A percentile compares a stretch with the other conserved stretches of the same genome.
Conservation (phyloP, 2,888 invertebrate genomes). For the Gastracanthus pulcherrimus region DNA sequence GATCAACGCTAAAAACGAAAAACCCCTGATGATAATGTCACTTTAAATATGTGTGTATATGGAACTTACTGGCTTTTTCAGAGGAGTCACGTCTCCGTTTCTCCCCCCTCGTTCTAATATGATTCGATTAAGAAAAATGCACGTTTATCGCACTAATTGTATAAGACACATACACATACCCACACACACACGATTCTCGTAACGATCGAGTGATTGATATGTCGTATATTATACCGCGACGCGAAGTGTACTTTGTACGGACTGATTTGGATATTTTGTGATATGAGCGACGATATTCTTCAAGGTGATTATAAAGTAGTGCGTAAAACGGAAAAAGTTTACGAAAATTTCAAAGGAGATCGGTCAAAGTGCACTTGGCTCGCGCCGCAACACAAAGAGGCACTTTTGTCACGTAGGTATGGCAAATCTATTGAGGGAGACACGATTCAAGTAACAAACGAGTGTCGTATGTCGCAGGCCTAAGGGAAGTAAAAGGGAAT, state of each 20-base stretch:
- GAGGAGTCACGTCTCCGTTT: not conserved
- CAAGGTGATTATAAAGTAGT: too few species aligned
- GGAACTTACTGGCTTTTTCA: conserved; percentile 6
- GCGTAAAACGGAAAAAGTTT: too few species aligned
- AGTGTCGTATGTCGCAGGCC: conserved; percentile 2
- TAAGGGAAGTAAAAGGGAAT: not conserved
- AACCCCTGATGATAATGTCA: not conserved
- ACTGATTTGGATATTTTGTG: not conserved
- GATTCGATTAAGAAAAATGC: too few species aligned
- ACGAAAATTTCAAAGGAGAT: too few species aligned
- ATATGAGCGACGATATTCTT: not conserved
- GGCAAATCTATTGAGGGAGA: not conserved
- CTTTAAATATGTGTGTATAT: conserved; percentile 35
- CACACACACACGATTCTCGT: not conserved
- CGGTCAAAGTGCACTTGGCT: too few species aligned
- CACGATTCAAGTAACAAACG: not conserved
- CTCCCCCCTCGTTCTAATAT: not conserved
- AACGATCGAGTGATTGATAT: conserved; percentile 13
- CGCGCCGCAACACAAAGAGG: not conserved
- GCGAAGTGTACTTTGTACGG: not conserved
- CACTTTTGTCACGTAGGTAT: not conserved
- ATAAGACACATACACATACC: not conserved
- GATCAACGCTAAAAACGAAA: conserved; percentile 4
- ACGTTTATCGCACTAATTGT: conserved; percentile 10
- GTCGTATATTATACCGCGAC: not conserved